Base-by-base conservation (phyloP, 2,797 vertebrate species). In the Echeneis naucrates region DNA sequence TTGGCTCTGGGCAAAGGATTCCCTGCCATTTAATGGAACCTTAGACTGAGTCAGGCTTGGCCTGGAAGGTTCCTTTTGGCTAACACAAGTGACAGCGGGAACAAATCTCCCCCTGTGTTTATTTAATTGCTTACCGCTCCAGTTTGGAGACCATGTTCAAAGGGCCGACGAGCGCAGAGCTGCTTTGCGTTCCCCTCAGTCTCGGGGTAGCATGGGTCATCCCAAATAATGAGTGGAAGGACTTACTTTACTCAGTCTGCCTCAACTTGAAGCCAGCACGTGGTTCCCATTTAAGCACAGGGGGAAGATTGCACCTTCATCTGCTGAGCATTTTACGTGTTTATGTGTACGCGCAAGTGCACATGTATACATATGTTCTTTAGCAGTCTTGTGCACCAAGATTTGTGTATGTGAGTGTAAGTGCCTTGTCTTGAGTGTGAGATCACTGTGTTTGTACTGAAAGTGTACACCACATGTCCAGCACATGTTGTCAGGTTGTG, bases 221-320 rank as follows among this genome's bases (percentile, higher is more conserved):
- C 88, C 87, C 82, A 77, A 83, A 86, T 92, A 91, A 92, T 89
- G 88, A 91, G 80, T 90, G 90, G 89, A 91, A 93, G 88, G 89
- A 89, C 90, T 93, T 92, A 89, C 82, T 90, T 89, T 87, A 78
- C 82, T 3, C 60, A 77, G 76, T 80, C 78, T 79, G 77, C 75
- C 62, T 78, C 81, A 59, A 79, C 68, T 71, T 64, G 55, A 37
- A 77, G 66, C 47, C 79, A 88, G 81, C 91, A 92, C 83, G 80
- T 90, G 91, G 87, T 90, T 92, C 78, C 79, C 75, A 89, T 92
- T 91, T 91, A 72, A 71, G 82, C 72, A 58, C 66, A 63, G 67
- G 64, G 79, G 72, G 71, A 68, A 82, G 84, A 80, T 83, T 86
- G 76, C 81, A 90, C 85, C 90, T 92, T 91, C 86, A 90, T 91